Conservation (phyloP, 2,113 vertebrate genomes). For the Silurus meridionalis region DNA sequence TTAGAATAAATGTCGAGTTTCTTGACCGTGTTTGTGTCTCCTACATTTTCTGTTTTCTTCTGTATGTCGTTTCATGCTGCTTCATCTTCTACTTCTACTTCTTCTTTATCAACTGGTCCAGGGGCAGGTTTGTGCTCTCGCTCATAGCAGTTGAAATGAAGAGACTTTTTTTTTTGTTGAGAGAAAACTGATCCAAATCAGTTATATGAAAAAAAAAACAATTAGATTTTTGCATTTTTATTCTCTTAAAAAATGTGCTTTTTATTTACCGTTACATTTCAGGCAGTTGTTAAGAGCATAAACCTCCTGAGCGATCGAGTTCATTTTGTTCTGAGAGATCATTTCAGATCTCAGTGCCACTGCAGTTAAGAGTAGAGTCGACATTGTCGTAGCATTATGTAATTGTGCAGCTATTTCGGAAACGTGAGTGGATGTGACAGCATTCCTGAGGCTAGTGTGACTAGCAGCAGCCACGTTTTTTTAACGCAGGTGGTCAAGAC, state of each 20-base stretch:
- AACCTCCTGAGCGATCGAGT: too few relatives aligned
- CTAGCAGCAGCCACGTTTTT: slow-evolving; percentile 20
- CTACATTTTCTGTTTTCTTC: slow-evolving; percentile 28
- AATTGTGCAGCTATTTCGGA: slow-evolving; percentile 28
- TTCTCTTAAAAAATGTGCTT: background rate
- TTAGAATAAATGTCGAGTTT: background rate
- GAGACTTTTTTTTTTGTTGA: background rate
- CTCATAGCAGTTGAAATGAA: slow-evolving; percentile 30
- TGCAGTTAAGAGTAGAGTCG: slow-evolving; percentile 21
- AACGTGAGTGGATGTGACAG: slow-evolving; percentile 27
- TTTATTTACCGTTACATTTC: background rate
- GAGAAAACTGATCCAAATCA: slow-evolving; percentile 44
- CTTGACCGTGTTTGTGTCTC: slow-evolving; percentile 28
- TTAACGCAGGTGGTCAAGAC: slow-evolving; percentile 36
- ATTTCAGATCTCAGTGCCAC: background rate
- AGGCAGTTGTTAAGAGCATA: slow-evolving; percentile 38
- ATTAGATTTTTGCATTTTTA: background rate
- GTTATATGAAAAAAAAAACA: background rate
- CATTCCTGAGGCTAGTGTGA: slow-evolving; percentile 38
- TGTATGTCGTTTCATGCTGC: slow-evolving; percentile 38
- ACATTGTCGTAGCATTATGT: slow-evolving; percentile 18
- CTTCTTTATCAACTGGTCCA: slow-evolving; percentile 51
- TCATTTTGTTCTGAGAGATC: background rate
- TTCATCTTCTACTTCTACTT: too few relatives aligned
- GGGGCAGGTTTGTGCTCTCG: slow-evolving; percentile 52